Evolutionary conservation across 2,888 invertebrate species (phyloP), one percentile per base, ranked within the genome.

Genomic region (Chloroclysta siterata): DNA sequence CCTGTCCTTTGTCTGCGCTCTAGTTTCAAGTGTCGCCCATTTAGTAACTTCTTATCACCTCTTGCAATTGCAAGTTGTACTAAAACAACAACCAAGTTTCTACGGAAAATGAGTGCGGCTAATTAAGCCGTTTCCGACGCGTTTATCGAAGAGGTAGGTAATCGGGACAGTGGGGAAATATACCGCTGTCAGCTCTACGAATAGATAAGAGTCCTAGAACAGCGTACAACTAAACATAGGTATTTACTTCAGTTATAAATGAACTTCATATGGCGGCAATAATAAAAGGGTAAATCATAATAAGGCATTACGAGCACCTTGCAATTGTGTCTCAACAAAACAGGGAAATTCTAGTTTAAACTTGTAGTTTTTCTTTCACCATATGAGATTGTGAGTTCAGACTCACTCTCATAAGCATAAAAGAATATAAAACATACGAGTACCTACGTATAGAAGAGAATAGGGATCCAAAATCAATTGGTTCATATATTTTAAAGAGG

Each of bases 51-150:
- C 63, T 63, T 60, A 64, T 64, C 63, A 14, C n/a, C 22, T 36
- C 39, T 47, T 22, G 54, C 51, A 55, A 44, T 59, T 29, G 50
- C 50, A 42, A 60, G 41, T 56, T 48, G 11, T 39, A 22, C 28
- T 59, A 53, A 60, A 52, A 60, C 54, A 66, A 71, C 60, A 64
- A 71, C 61, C 69, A 60, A 41, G 64, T 66, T 68, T 61, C 51
- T 51, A 67, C 65, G 70, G 75, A 72, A 74, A 75, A 78, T 71
- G 69, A 72, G 73, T 69, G 51, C 46, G 66, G 71, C 75, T 80
- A 80, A 82, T 83, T 83, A 81, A 80, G 72, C 74, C 65, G 74
- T 79, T 75, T 75, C 74, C 72, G 76, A 65, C 73, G 69, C 73
- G 72, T 73, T 79, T 78, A 79, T 80, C 77, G 71, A 70, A 42